Evolutionary conservation across 2,113 vertebrate species (phyloP), one percentile per base, ranked within the genome.

Genomic region (Psettodes erumei): DNA sequence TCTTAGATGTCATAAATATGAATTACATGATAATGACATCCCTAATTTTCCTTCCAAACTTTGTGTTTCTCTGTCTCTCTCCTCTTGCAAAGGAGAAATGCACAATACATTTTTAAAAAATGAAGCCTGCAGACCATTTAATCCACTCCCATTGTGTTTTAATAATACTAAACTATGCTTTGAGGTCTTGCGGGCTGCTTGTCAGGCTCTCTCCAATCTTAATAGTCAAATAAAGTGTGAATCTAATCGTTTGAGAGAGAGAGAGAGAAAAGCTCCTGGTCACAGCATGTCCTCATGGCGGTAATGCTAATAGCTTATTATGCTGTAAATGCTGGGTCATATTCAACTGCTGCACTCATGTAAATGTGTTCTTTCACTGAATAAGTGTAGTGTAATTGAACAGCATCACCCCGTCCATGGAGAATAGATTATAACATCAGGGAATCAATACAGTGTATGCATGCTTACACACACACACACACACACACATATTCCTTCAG

Each of bases 301-400:
- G 66, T 75, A 82, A 81, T 76, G 71, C 78, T 86, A 84, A 86
- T 85, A 69, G 74, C 86, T 77, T 74, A 84, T 90, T 81, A 83
- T 77, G 76, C 65, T 69, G 74, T 83, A 76, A 87, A 84, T 50
- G 65, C 32, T 53, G 38, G 27, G 71, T 58, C 8, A 38, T 71
- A 77, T 87, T 88, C 83, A 82, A 40, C 40, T 8, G 7, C 68
- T 47, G 79, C 56, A 33, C 81, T 83, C 80, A 68, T 75, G 77
- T 77, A 80, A 86, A 87, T 81, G 69, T 72, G 82, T 65, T 83
- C 83, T 74, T 77, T 75, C 74, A 71, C 58, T 73, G 75, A 86
- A 68, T 78, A 54, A 80, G 61, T 77, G 48, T 18, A 6, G 43
- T 54, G 62, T 80, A 82, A 87, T 81, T 87, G 78, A 73, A 74